Evolutionary conservation across 2,888 invertebrate species (phyloP).

Genomic region (Erpobdella octoculata): DNA sequence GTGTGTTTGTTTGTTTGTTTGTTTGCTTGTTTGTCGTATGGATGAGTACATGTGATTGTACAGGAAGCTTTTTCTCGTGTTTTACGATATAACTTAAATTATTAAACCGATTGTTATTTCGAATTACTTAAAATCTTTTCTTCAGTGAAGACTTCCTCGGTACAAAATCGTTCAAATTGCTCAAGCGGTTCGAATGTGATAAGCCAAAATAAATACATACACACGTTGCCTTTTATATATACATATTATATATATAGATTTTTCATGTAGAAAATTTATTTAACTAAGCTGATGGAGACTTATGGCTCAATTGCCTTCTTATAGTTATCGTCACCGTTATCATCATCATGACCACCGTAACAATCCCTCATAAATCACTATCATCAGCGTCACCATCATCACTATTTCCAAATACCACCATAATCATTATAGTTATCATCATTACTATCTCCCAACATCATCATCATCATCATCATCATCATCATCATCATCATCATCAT

Average conservation of each 20-base stretch:
- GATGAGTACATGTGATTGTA: too few species aligned
- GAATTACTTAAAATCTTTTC: too few species aligned
- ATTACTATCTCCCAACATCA: constrained; percentile 16
- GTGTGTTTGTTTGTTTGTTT: too few species aligned
- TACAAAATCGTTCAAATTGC: too few species aligned
- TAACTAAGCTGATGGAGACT: background rate
- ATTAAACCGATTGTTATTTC: too few species aligned
- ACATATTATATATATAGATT: background rate
- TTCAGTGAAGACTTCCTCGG: too few species aligned
- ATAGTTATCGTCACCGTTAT: background rate
- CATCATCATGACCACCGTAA: background rate
- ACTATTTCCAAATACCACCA: background rate
- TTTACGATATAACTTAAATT: too few species aligned
- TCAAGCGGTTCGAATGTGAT: too few species aligned
- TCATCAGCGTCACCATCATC: background rate
- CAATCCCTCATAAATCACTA: background rate
- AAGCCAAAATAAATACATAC: too few species aligned
- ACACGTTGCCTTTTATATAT: too few species aligned
- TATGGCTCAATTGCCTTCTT: background rate
- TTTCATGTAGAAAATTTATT: background rate
- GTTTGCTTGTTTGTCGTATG: too few species aligned
- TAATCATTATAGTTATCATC: constrained; percentile 17
- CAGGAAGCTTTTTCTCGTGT: too few species aligned
- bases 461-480: constrained; percentile 18
- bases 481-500: constrained; percentile 18